Evolutionary conservation across 2,888 invertebrate genomes (phyloP).

Genomic region (Drosophila incognita): DNA sequence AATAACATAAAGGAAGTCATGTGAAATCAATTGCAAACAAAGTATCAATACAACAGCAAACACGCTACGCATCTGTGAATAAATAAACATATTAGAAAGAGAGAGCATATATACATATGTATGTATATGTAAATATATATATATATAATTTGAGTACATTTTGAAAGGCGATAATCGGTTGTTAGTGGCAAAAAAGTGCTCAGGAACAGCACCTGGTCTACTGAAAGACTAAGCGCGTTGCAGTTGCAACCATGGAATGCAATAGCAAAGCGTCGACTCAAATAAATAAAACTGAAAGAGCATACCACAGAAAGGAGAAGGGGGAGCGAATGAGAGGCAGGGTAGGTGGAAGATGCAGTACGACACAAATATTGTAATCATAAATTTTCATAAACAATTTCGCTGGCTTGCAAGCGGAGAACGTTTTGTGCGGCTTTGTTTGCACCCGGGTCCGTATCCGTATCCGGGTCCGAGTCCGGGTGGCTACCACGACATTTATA

Average conservation of each 20-base stretch:
- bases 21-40: slow-evolving; percentile 80
- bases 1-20: slow-evolving; percentile 78
- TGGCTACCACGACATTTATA: slow-evolving; percentile 81
- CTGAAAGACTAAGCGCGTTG: slow-evolving; percentile 15
- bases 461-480: slow-evolving; percentile 43
- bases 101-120: slow-evolving; percentile 1
- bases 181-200: not conserved
- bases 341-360: slow-evolving; percentile 65
- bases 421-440: slow-evolving; percentile 53
- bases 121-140: slow-evolving; percentile 5
- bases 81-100: slow-evolving; percentile 14
- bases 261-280: slow-evolving; percentile 40
- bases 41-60: slow-evolving; percentile 71
- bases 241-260: slow-evolving; percentile 48
- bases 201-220: slow-evolving; percentile 31
- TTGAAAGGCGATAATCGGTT: slow-evolving; percentile 61
- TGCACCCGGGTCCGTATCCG: slow-evolving; percentile 45
- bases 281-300: slow-evolving; percentile 56
- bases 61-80: slow-evolving; percentile 12
- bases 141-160: not conserved
- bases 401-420: slow-evolving; percentile 58
- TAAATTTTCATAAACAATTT: slow-evolving; percentile 81
- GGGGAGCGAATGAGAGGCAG: not conserved
- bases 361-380: slow-evolving; percentile 81
- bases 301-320: slow-evolving; percentile 23